These are phyloP conservation scores for Melanostoma mellinum DNA, from an alignment of 2,888 invertebrate genomes.

Conservation along the genomic window DNA sequence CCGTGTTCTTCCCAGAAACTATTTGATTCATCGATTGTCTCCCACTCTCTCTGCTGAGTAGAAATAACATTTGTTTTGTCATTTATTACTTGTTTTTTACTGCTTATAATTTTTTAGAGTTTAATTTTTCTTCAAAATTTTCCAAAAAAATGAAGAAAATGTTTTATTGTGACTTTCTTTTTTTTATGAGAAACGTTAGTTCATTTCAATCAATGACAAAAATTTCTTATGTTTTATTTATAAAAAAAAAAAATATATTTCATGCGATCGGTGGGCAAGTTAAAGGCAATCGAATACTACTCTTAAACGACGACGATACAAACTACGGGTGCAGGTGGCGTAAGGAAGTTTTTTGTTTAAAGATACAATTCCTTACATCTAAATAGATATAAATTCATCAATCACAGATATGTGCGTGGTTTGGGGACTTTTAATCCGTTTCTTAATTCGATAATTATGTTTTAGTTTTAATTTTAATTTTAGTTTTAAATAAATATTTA, in stretches of 20 bases:
- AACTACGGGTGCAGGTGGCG: slow-evolving; percentile 60
- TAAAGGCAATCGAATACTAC: slow-evolving; percentile 69
- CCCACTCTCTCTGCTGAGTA: too few relatives aligned
- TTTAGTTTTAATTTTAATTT: slow-evolving; percentile 49
- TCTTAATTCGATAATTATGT: slow-evolving; percentile 46
- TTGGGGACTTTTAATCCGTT: slow-evolving; percentile 71
- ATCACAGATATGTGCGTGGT: slow-evolving; percentile 64
- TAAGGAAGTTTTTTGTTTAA: slow-evolving; percentile 49
- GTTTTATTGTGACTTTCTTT: slow-evolving; percentile 11
- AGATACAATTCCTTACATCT: slow-evolving; percentile 58
- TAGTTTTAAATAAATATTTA: slow-evolving; percentile 1
- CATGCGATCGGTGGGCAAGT: slow-evolving; percentile 73
- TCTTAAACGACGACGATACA: slow-evolving; percentile 44
- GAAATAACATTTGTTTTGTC: not conserved
- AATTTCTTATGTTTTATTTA: slow-evolving; percentile 59
- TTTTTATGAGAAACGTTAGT: slow-evolving; percentile 39
- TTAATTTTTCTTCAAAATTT: too few relatives aligned
- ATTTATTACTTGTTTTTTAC: slow-evolving; percentile 8
- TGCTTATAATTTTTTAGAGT: not conserved
- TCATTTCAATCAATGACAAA: slow-evolving; percentile 53
- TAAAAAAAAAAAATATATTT: slow-evolving; percentile 46
- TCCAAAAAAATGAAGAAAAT: too few relatives aligned
- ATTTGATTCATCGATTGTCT: too few relatives aligned
- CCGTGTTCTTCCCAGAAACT: too few relatives aligned
- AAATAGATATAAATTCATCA: slow-evolving; percentile 72